A percentile compares a stretch with the other conserved stretches of the same genome.
Evolutionary conservation across 2,797 vertebrate species (phyloP).

Genomic region (Sebastiscus tertius): DNA sequence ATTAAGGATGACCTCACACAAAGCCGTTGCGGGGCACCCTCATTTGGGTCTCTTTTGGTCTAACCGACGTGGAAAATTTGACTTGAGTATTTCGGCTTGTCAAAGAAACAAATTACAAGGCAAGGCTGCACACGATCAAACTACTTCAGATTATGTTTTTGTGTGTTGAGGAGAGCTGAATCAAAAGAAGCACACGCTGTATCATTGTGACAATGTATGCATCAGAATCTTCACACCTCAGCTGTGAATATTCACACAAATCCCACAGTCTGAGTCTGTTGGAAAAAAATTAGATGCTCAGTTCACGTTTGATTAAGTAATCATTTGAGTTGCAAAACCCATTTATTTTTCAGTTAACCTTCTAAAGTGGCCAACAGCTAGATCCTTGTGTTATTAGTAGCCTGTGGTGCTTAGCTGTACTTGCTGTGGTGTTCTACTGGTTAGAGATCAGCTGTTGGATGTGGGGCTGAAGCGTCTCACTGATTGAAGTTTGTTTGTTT

Average conservation of each 20-base stretch:
- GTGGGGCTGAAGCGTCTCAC: background rate
- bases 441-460: background rate
- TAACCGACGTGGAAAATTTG: slow-evolving; percentile 1
- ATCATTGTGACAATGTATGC: background rate
- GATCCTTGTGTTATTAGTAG: too few species aligned
- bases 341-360: background rate
- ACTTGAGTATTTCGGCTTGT: background rate
- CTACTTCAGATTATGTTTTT: background rate
- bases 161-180: background rate
- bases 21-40: background rate
- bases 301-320: slow-evolving; percentile 20
- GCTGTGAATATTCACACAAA: slow-evolving; percentile 58
- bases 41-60: background rate
- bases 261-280: slow-evolving; percentile 30
- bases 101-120: background rate
- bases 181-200: background rate
- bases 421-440: background rate
- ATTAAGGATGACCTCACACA: background rate
- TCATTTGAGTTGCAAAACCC: background rate
- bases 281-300: background rate
- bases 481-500: too few species aligned
- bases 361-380: background rate
- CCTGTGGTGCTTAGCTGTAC: background rate
- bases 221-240: background rate
- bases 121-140: background rate